These are phyloP conservation scores for Microcebus tavaratra DNA, from an alignment of 2,113 vertebrate species.

Conservation along the genomic window DNA sequence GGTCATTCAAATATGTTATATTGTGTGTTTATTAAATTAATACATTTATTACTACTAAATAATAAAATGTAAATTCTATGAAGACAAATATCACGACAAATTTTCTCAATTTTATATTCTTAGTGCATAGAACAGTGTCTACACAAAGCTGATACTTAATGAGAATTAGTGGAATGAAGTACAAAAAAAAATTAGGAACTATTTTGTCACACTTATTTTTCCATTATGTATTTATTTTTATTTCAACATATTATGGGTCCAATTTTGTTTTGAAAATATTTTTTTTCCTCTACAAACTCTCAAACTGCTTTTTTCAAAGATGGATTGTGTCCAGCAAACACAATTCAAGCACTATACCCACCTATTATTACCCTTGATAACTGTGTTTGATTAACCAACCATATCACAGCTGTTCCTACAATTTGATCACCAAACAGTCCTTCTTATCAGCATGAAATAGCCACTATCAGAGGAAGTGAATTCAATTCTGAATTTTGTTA, in stretches of 20 bases:
- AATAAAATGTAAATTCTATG: not conserved
- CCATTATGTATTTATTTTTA: not conserved
- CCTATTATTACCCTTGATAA: not conserved
- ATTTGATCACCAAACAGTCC: not conserved
- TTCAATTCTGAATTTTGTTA: constrained; percentile 20
- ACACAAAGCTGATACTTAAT: not conserved
- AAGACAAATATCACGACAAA: not conserved
- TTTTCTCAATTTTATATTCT: not conserved
- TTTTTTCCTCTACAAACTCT: not conserved
- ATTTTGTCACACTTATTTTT: not conserved
- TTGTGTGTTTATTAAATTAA: not conserved
- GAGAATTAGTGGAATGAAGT: not conserved
- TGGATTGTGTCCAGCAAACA: not conserved
- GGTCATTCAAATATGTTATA: not conserved
- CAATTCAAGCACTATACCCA: not conserved
- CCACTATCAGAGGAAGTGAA: not conserved
- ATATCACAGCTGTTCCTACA: not conserved
- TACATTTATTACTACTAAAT: not conserved
- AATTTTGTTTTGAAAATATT: not conserved
- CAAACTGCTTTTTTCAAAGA: not conserved
- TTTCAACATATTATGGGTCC: no score
- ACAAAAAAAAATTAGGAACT: not conserved
- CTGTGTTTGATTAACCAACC: not conserved
- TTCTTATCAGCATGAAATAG: not conserved
- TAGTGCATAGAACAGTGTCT: not conserved